Evolutionary conservation across 1,140 invertebrate genomes (phyloP).

Genomic region (Tenebrio molitor): DNA sequence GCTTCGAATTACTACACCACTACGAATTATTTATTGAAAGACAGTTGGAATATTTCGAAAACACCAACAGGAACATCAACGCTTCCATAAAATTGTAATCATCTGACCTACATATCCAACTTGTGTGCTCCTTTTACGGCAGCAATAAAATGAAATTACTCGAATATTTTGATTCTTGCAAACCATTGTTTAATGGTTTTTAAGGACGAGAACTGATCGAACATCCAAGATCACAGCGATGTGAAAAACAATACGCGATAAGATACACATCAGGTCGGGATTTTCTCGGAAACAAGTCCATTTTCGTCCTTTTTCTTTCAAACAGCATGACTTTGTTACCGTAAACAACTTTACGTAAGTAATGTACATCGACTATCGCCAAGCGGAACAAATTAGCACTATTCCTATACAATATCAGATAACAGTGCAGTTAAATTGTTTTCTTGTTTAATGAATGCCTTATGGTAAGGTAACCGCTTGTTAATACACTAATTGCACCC

Average conservation of each 20-base stretch:
- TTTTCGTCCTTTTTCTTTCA: background rate
- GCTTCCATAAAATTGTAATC: too few species aligned
- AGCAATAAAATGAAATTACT: too few species aligned
- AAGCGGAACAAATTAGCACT: conserved; percentile 34
- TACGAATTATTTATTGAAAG: too few species aligned
- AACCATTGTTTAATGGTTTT: too few species aligned
- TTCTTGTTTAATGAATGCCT: conserved; percentile 29
- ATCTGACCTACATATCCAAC: too few species aligned
- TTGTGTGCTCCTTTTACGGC: too few species aligned
- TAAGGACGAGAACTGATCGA: background rate
- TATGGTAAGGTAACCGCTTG: conserved; percentile 1
- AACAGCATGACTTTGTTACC: background rate
- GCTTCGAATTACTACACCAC: too few species aligned
- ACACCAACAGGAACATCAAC: too few species aligned
- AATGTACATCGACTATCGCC: conserved; percentile 11
- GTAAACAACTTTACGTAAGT: background rate
- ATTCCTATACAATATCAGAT: conserved; percentile 4
- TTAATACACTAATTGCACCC: conserved; percentile 30
- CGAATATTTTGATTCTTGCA: too few species aligned
- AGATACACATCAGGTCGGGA: background rate
- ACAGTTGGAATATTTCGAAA: too few species aligned
- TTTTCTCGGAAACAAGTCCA: background rate
- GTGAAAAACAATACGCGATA: background rate
- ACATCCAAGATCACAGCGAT: too few species aligned
- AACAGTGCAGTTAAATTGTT: conserved; percentile 30